Evolutionary conservation across 1,140 invertebrate species (phyloP), one percentile per base, ranked within the genome.

Genomic region (Nebria ingens): DNA sequence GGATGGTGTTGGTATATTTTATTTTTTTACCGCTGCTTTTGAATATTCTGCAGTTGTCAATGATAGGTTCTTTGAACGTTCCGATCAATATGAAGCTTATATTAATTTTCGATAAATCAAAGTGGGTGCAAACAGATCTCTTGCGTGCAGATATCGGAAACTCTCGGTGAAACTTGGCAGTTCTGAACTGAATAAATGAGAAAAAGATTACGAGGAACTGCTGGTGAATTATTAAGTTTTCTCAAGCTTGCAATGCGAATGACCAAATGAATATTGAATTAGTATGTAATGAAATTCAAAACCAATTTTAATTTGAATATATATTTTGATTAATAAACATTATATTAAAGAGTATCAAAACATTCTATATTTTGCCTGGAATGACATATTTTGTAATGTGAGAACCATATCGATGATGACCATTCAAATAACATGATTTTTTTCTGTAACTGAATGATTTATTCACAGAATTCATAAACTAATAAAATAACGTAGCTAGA

Each of bases 21-120:
- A 11, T 45, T 45, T 17, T 4, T 4, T 17, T 45, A 4, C 15
- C 6, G 15, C 9, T 6, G 15, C 3, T 17, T 45, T 45, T 45
- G 40, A 45, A 45, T 45, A 45, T 45, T 17, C 9, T 17, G 40
- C 6, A 45, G 40, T 45, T 45, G 40, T 45, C 40, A 45, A 45
- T 9, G 17, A 45, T 45, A 12, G 9, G 9, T 6, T 11, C 40
- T 12, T 45, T 45, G 40, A 17, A 45, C 6, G 15, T 12, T 45
- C 17, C 6, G 40, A 12, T 3, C 40, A n/a, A n/a, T n/a, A n/a
- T n/a, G n/a, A n/a, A n/a, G 15, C 40, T 4, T 17, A 17, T 9
- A 12, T 45, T 45, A 45, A 45, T 45, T 9, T 45, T 17, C 40
- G 40, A 45, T 45, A 45, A 45, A 45, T 45, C 40, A 45, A 34